Conservation (phyloP, 2,888 invertebrate genomes). For the Pristionchus japonicus region DNA sequence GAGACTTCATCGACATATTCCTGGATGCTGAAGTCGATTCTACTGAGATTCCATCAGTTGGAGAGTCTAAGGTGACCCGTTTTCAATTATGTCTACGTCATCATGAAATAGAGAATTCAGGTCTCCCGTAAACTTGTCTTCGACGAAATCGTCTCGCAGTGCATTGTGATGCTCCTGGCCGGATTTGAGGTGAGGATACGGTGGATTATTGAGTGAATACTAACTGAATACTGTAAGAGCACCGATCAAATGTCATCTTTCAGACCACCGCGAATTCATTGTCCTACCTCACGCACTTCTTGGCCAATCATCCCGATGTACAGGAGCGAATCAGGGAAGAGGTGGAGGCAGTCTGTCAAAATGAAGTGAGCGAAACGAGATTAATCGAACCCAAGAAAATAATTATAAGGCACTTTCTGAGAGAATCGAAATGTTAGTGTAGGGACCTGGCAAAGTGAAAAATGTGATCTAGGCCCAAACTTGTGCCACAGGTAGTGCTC, state of each 20-base stretch:
- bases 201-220: too few species aligned
- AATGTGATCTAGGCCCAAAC: too few species aligned
- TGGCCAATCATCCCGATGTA: constrained; percentile 58
- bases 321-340: constrained; percentile 57
- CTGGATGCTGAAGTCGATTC: constrained; percentile 59
- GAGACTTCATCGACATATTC: constrained; percentile 72
- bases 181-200: constrained; percentile 77
- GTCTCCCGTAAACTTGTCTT: constrained; percentile 52
- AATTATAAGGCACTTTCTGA: too few species aligned
- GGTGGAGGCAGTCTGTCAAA: constrained; percentile 50
- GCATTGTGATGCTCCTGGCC: constrained; percentile 68
- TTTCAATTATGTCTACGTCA: too few species aligned
- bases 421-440: too few species aligned
- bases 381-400: neutral
- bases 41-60: neutral
- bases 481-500: too few species aligned
- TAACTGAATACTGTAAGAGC: neutral
- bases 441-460: too few species aligned
- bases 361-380: constrained; percentile 45
- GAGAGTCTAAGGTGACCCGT: neutral
- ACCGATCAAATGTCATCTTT: neutral
- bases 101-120: too few species aligned
- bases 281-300: constrained; percentile 43
- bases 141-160: constrained; percentile 65
- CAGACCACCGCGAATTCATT: constrained; percentile 74